phyloP scores from a whole-genome alignment of 53 echinoderm and acorn worm species.

The Pentamera pediparva region DNA sequence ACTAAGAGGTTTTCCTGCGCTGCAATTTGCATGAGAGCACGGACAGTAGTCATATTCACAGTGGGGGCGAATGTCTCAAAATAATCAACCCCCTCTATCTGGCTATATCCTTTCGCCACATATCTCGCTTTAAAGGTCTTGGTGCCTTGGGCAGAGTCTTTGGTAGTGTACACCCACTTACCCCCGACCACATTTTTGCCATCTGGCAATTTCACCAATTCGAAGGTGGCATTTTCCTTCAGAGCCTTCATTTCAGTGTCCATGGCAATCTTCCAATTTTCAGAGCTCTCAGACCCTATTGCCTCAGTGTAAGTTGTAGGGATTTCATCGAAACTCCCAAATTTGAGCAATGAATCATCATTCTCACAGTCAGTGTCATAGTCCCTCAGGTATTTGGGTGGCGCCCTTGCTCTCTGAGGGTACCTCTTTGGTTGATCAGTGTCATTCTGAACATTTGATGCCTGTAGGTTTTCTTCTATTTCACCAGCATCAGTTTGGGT shows the following conservation, averaged over 20 bases:
- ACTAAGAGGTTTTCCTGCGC: conserved; percentile 31
- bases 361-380: conserved; percentile 19
- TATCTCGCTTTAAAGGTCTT: not conserved
- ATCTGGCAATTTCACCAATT: conserved; percentile 21
- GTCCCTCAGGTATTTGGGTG: conserved; percentile 5
- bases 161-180: not conserved
- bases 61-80: not conserved
- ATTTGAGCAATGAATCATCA: not conserved
- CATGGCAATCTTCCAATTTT: conserved; percentile 28
- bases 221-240: conserved; percentile 31
- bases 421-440: not conserved
- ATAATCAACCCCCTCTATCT: conserved; percentile 7
- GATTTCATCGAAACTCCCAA: not conserved
- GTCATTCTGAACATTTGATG: not conserved
- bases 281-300: not conserved
- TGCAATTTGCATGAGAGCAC: conserved; percentile 32
- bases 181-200: conserved; percentile 15
- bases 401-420: conserved; percentile 25
- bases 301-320: conserved; percentile 33
- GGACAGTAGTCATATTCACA: not conserved
- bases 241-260: conserved; percentile 4
- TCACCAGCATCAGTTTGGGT: not conserved
- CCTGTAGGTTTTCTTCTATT: not conserved
- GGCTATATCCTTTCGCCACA: not conserved
- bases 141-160: not conserved